Conservation (phyloP, 2,888 invertebrate genomes). For the Teleogryllus oceanicus region DNA sequence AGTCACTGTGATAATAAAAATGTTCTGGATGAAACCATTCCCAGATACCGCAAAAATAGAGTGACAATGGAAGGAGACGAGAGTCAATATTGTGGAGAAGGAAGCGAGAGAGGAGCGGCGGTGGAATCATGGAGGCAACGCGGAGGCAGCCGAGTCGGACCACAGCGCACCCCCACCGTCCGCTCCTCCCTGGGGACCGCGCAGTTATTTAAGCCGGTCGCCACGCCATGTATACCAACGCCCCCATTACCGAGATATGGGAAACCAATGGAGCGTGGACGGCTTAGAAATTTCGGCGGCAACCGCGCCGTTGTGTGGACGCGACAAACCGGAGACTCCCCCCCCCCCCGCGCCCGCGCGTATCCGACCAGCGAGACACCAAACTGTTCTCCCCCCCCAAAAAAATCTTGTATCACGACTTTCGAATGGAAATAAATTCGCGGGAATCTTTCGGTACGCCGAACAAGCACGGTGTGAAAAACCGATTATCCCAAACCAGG, state of each 20-base stretch:
- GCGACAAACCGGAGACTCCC: background rate
- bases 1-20: too few relatives aligned
- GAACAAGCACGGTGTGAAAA: too few relatives aligned
- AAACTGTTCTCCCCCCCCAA: background rate
- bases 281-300: background rate
- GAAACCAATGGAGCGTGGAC: background rate
- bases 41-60: too few relatives aligned
- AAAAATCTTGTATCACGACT: too few relatives aligned
- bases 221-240: conserved; percentile 6
- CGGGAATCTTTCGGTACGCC: too few relatives aligned
- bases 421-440: too few relatives aligned
- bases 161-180: too few relatives aligned
- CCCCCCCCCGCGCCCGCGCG: background rate
- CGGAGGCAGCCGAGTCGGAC: background rate
- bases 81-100: too few relatives aligned
- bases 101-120: background rate
- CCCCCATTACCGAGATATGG: background rate
- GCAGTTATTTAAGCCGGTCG: background rate
- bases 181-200: background rate
- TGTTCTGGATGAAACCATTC: too few relatives aligned
- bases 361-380: background rate
- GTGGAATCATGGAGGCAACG: background rate
- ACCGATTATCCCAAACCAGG: too few relatives aligned
- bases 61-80: too few relatives aligned
- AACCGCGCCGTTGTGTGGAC: background rate